These are phyloP conservation scores for Prunella himalayana DNA, from an alignment of 2,113 vertebrate species.

Conservation along the genomic window DNA sequence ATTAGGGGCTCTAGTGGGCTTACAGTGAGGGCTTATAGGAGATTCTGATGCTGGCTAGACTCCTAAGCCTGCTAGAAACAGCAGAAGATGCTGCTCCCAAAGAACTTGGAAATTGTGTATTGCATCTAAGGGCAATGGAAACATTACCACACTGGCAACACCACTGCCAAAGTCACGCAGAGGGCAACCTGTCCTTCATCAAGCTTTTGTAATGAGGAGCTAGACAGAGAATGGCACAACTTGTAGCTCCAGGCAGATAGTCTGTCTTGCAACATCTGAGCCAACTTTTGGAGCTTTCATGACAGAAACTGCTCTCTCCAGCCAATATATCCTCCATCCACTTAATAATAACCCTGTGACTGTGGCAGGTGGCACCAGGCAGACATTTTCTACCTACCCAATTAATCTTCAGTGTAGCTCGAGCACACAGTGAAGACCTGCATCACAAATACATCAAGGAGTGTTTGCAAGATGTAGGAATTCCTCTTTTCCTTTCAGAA, in stretches of 20 bases:
- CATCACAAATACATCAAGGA: background rate
- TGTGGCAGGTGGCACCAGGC: background rate
- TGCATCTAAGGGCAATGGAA: background rate
- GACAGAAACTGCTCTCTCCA: background rate
- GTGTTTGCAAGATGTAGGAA: background rate
- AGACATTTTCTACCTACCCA: background rate
- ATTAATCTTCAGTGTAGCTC: background rate
- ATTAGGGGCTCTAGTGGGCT: background rate
- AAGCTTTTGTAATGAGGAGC: background rate
- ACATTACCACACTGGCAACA: accelerated
- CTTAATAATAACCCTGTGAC: background rate
- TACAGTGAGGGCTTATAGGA: background rate
- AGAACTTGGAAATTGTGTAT: background rate
- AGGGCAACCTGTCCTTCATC: background rate
- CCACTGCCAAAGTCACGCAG: accelerated
- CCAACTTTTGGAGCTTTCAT: background rate
- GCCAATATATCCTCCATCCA: background rate
- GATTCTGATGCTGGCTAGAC: background rate
- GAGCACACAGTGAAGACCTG: background rate
- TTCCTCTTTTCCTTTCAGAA: background rate
- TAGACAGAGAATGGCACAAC: accelerated
- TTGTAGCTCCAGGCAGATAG: background rate
- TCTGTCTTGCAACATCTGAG: background rate
- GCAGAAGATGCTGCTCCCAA: background rate
- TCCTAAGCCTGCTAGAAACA: background rate